Evolutionary conservation across 1,140 invertebrate species (phyloP).

Genomic region (Lethocerus indicus): DNA sequence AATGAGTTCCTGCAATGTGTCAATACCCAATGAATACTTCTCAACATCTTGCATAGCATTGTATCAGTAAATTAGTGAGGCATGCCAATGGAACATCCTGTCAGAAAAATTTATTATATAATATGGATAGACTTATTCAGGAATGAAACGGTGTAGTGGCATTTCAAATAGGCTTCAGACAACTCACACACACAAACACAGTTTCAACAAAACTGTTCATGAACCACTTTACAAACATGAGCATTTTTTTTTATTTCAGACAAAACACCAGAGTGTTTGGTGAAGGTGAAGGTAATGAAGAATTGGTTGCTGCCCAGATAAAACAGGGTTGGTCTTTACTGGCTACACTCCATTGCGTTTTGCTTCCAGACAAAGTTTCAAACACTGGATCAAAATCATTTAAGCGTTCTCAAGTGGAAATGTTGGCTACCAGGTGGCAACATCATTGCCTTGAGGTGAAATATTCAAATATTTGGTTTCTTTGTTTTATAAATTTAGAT

Average conservation of each 20-base stretch:
- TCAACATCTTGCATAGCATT: too few relatives aligned
- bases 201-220: too few relatives aligned
- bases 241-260: conserved; percentile 12
- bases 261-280: conserved; percentile 32
- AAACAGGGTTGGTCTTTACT: conserved; percentile 94
- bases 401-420: conserved; percentile 87
- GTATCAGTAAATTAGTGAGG: too few relatives aligned
- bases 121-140: too few relatives aligned
- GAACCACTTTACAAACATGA: too few relatives aligned
- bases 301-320: conserved; percentile 67
- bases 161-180: too few relatives aligned
- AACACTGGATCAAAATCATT: conserved; percentile 56
- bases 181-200: too few relatives aligned
- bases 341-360: conserved; percentile 88
- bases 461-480: neutral
- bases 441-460: conserved; percentile 85
- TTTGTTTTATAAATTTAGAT: neutral
- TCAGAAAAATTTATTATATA: too few relatives aligned
- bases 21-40: too few relatives aligned
- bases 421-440: conserved; percentile 94
- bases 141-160: too few relatives aligned
- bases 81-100: too few relatives aligned
- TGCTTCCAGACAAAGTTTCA: conserved; percentile 77
- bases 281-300: conserved; percentile 59
- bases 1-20: too few relatives aligned